phyloP scores from a whole-genome alignment of 2,888 invertebrate genomes.

The Agrotis clavis region DNA sequence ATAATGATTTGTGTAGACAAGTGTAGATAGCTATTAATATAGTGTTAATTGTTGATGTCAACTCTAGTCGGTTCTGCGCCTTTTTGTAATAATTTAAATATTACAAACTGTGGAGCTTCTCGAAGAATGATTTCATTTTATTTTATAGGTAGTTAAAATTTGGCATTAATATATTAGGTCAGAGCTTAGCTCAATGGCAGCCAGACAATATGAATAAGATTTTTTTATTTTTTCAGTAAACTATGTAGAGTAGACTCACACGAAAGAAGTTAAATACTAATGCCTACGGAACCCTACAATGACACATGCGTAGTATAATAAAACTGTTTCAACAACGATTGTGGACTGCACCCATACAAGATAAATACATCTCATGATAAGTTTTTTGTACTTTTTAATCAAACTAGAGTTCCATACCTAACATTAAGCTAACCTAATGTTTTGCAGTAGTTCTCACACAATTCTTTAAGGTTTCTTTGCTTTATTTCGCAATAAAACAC shows the following conservation, averaged over 20 bases:
- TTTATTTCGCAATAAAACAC: constrained; percentile 41
- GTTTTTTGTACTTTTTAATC: constrained; percentile 19
- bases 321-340: constrained; percentile 40
- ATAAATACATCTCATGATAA: constrained; percentile 19
- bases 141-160: neutral
- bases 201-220: neutral
- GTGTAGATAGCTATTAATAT: constrained; percentile 60
- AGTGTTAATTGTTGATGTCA: constrained; percentile 63
- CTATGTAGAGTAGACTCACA: too few relatives aligned
- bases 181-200: neutral
- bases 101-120: constrained; percentile 5
- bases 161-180: neutral
- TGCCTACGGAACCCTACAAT: constrained; percentile 36
- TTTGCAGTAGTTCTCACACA: constrained; percentile 43
- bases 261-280: neutral
- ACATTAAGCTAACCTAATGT: constrained; percentile 15
- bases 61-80: constrained; percentile 34
- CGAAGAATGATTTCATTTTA: neutral
- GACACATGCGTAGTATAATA: constrained; percentile 37
- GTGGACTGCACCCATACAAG: constrained; percentile 50
- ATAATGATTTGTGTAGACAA: constrained; percentile 74
- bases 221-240: neutral
- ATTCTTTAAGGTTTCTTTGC: constrained; percentile 3
- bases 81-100: constrained; percentile 52
- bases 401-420: constrained; percentile 14